Evolutionary conservation across 2,797 vertebrate genomes (phyloP), one percentile per base, ranked within the genome.

Genomic region (Diceros bicornis): DNA sequence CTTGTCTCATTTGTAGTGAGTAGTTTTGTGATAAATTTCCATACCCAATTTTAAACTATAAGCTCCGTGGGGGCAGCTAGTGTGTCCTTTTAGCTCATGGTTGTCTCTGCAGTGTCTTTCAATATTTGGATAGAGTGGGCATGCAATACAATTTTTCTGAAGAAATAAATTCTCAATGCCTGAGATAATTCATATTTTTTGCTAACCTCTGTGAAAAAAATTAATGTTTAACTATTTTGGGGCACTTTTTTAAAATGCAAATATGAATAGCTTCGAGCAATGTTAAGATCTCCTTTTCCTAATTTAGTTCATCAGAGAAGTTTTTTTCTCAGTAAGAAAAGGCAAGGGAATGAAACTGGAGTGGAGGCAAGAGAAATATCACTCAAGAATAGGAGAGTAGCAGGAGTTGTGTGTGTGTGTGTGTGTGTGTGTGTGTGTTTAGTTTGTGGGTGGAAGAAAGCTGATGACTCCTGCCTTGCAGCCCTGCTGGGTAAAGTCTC

Each of bases 181-280:
- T 86, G 11, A 44, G 18, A 81, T 75, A 69, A 89, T 89, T 94
- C 77, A 74, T 59, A 59, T 62, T 89, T 74, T 96, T 94, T 71
- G 44, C 34, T 61, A 90, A 75, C 0, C 14, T 86, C 29, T 82
- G 29, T 84, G 57, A 7, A 85, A 37, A 86, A 77, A 47, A 23
- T 7, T 78, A 68, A 78, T 77, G 44, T 34, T 90, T 90, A 75
- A 61, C 47, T 91, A 69, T 78, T 74, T 62, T 89, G 69, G 18
- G 25, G 32, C 27, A 55, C 25, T 75, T 8, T 89, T 96, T 96
- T 94, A 81, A 89, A 92, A 57, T 91, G 77, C 37, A 97, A 77
- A 75, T 89, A 86, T 55, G 47, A 91, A 72, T 62, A 91, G 6
- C 27, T 47, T 83, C 87, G 68, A 68, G 16, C 7, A n/a, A 81